Conservation (phyloP, 2,888 invertebrate genomes). For the Perdita meconis region DNA sequence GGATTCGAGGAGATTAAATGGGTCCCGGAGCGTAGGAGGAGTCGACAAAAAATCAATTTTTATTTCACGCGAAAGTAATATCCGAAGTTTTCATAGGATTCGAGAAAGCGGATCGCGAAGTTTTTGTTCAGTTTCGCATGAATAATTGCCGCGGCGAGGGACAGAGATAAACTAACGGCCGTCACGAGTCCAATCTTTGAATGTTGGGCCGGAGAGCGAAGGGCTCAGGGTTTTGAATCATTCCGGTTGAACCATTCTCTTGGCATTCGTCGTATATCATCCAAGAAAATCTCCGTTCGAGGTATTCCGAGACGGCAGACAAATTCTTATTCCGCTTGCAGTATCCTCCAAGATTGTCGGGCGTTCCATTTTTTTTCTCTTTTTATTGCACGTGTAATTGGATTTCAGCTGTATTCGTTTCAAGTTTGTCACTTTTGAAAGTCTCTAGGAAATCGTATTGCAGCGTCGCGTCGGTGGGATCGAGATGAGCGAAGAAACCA, state of each 20-base stretch:
- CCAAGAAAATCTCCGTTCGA: conserved; percentile 7
- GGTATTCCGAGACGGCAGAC: conserved; percentile 34
- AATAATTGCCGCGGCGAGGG: conserved; percentile 9
- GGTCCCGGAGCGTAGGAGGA: no score
- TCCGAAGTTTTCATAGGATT: not conserved
- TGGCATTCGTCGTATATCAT: conserved; percentile 45
- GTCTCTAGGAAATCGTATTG: not conserved
- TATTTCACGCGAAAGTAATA: not conserved
- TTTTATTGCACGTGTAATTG: not conserved
- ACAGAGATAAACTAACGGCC: conserved; percentile 1
- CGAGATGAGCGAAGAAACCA: not conserved
- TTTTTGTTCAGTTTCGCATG: not conserved
- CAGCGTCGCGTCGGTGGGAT: not conserved
- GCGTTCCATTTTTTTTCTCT: conserved; percentile 17
- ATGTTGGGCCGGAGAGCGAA: conserved; percentile 16
- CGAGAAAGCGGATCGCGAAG: not conserved
- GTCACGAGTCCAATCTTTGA: not conserved
- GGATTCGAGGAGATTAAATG: no score
- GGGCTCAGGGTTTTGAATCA: conserved; percentile 21
- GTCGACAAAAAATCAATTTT: no score
- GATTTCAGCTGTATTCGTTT: not conserved
- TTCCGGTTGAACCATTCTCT: conserved; percentile 22
- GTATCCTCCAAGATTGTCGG: not conserved
- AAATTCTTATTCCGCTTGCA: conserved; percentile 34
- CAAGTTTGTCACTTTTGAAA: not conserved